phyloP scores from a whole-genome alignment of 1,140 invertebrate genomes.

The Oncopodura yosiiana region DNA sequence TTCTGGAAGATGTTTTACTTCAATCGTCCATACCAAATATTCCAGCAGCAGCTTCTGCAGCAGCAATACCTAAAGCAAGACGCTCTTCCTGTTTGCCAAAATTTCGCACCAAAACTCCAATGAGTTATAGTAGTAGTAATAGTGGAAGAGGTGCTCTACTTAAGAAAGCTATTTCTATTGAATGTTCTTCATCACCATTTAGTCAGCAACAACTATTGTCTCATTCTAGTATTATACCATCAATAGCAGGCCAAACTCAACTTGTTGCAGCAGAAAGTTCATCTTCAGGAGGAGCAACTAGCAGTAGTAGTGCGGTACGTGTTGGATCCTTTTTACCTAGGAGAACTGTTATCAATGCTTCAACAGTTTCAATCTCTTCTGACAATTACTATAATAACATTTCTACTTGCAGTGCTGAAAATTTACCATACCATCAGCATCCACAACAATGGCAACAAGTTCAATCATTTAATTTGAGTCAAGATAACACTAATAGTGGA shows the following conservation, averaged over 20 bases:
- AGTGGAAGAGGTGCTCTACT: too few species aligned
- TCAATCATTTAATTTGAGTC: too few species aligned
- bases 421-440: background rate
- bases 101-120: slow-evolving; percentile 20
- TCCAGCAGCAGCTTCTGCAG: slow-evolving; percentile 1
- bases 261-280: background rate
- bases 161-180: slow-evolving; percentile 30
- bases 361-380: slow-evolving; percentile 19
- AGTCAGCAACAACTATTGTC: background rate
- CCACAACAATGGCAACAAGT: too few species aligned
- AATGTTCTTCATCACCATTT: slow-evolving; percentile 27
- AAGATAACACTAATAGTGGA: too few species aligned
- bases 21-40: background rate
- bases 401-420: slow-evolving; percentile 15
- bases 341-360: slow-evolving; percentile 9
- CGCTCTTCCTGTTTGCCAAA: slow-evolving; percentile 26
- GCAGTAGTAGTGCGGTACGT: background rate
- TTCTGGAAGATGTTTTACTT: slow-evolving; percentile 13
- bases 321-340: background rate
- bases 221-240: background rate
- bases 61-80: slow-evolving; percentile 7
- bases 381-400: slow-evolving; percentile 16
- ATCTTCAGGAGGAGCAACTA: background rate
- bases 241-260: background rate
- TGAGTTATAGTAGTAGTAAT: too few species aligned